These are phyloP conservation scores for Schizaphis graminum DNA, from an alignment of 2,888 invertebrate genomes.

Conservation along the genomic window DNA sequence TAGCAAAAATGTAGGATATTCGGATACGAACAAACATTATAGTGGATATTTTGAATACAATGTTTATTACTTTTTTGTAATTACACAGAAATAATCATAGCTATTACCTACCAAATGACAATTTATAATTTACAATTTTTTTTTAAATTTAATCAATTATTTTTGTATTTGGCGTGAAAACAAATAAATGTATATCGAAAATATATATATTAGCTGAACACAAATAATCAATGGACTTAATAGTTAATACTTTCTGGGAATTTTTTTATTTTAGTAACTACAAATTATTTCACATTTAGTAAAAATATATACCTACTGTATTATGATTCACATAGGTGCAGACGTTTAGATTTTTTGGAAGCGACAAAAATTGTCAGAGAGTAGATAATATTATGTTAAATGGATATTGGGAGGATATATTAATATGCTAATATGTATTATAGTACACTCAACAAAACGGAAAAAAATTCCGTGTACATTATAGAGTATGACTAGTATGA, in stretches of 20 bases:
- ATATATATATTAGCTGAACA: background rate
- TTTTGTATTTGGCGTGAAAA: no score
- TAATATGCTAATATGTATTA: conserved; percentile 4
- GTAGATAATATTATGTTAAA: background rate
- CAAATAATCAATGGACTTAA: background rate
- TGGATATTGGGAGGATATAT: background rate
- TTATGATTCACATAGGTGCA: background rate
- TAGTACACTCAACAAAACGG: background rate
- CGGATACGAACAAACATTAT: background rate
- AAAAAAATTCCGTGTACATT: background rate
- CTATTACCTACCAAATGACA: background rate
- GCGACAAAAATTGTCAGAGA: background rate
- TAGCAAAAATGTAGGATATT: background rate
- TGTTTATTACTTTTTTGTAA: background rate
- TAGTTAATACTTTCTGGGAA: no score
- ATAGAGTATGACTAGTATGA: no score
- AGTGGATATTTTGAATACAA: background rate
- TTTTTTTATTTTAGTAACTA: background rate
- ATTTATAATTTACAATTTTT: background rate
- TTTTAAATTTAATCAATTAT: no score
- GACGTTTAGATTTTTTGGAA: background rate
- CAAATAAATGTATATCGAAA: background rate
- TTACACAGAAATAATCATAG: background rate
- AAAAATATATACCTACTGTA: background rate
- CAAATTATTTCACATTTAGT: background rate